phyloP scores from a whole-genome alignment of 2,797 vertebrate species.

The Babyrousa celebensis region DNA sequence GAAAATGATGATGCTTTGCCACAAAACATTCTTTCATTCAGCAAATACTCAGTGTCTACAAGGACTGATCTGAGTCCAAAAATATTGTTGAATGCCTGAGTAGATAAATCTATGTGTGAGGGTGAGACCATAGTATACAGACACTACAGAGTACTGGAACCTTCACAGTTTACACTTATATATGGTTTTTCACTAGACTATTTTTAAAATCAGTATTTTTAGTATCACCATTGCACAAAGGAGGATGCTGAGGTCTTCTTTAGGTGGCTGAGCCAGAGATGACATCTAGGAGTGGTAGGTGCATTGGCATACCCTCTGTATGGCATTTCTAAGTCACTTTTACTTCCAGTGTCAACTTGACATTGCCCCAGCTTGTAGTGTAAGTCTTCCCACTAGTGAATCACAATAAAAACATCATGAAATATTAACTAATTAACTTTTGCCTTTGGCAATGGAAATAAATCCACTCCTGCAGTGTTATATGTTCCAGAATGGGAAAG shows the following conservation, averaged over 20 bases:
- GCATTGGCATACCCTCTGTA: not conserved
- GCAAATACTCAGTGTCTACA: not conserved
- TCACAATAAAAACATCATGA: not conserved
- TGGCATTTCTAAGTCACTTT: not conserved
- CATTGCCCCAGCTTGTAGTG: not conserved
- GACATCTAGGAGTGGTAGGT: not conserved
- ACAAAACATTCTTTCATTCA: constrained; percentile 31
- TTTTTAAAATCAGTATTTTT: not conserved
- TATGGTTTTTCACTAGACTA: not conserved
- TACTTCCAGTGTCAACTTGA: not conserved
- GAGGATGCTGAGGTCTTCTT: not conserved
- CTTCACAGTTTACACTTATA: not conserved
- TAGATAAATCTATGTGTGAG: not conserved
- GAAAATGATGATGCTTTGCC: not conserved
- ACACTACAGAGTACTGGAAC: not conserved
- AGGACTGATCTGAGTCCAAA: not conserved
- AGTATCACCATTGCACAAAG: not conserved
- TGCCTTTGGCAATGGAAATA: not conserved
- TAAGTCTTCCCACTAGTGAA: constrained; percentile 3
- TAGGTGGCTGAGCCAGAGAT: not conserved
- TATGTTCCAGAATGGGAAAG: not conserved
- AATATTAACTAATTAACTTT: constrained; percentile 4
- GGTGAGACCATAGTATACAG: not conserved
- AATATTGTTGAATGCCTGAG: not conserved
- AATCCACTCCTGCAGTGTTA: not conserved